Evolutionary conservation across 2,797 vertebrate species (phyloP), one percentile per base, ranked within the genome.

Genomic region (Helostoma temminkii): DNA sequence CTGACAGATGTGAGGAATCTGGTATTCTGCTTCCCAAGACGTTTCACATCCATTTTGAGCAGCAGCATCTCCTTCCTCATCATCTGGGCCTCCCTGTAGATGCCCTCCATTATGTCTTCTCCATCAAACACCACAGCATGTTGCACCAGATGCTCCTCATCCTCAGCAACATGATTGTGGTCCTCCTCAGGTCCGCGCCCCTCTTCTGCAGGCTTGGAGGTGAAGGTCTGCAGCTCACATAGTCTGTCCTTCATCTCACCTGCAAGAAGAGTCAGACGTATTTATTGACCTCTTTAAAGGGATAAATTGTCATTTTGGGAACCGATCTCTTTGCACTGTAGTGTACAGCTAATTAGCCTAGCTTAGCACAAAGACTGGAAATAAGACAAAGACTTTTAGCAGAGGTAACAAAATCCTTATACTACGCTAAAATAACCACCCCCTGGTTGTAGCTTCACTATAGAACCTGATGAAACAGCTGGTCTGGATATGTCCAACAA

Each of bases 1-100:
- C 97, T 91, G 90, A 99, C 95, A 0, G 98, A 99, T 9, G 96
- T 98, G 71, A 99, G 96, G 89, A 99, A 98, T 67, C 98, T 94
- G 1, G 63, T 91, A 76, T 96, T 99, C 89, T 99, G 97, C 87
- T 98, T 98, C 18, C 95, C 93, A 16, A 99, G 92, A 0, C 94
- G 93, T 84, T 89, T 96, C 73, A 99, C 94, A 6, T 99, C 97
- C 1, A 92, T 65, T 53, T 87, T 92, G 28, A 99, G 87, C 54
- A 93, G 85, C 32, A 86, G 71, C n/a, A 95, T 97, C 84, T 97
- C 96, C 67, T 93, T 93, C 82, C 95, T 95, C 59, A 98, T 92
- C 0, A 48, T 81, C 66, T 95, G 95, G 61, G 95, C 95, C 72
- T 98, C 95, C 28, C 89, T 94, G 89, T 96, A 96, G 80, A 96